These are phyloP conservation scores for Cantharis nigra DNA, from an alignment of 2,888 invertebrate species.

Conservation along the genomic window DNA sequence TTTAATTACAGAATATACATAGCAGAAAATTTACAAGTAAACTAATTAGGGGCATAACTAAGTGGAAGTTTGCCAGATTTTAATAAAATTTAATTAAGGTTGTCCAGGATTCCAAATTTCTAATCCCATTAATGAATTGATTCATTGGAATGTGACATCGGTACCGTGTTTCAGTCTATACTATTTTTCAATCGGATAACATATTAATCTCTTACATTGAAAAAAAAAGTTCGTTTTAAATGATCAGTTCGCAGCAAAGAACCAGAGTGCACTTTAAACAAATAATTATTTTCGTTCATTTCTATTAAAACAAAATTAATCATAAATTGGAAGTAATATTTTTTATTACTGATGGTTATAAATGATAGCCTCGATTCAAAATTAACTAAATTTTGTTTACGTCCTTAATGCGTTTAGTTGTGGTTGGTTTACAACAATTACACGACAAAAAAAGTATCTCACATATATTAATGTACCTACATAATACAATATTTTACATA, in stretches of 20 bases:
- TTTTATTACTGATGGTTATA: not conserved
- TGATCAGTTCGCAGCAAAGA: not conserved
- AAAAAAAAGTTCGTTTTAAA: not conserved
- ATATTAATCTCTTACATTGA: not conserved
- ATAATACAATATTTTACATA: too few species aligned
- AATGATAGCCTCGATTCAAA: not conserved
- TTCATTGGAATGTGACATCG: not conserved
- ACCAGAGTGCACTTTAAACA: not conserved
- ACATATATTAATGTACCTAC: not conserved
- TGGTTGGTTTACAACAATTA: not conserved
- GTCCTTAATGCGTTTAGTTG: not conserved
- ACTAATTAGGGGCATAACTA: not conserved
- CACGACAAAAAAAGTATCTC: not conserved
- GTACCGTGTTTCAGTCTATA: not conserved
- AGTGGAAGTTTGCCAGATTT: not conserved
- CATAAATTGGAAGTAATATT: not conserved
- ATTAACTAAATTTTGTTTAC: not conserved
- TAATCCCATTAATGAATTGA: not conserved
- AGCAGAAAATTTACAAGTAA: not conserved
- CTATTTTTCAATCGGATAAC: not conserved
- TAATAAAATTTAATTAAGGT: not conserved
- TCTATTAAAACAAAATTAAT: too few species aligned
- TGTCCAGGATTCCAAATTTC: not conserved
- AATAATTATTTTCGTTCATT: not conserved
- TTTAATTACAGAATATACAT: not conserved